phyloP scores from a whole-genome alignment of 1,140 invertebrate species.

The Papilio dardanus region DNA sequence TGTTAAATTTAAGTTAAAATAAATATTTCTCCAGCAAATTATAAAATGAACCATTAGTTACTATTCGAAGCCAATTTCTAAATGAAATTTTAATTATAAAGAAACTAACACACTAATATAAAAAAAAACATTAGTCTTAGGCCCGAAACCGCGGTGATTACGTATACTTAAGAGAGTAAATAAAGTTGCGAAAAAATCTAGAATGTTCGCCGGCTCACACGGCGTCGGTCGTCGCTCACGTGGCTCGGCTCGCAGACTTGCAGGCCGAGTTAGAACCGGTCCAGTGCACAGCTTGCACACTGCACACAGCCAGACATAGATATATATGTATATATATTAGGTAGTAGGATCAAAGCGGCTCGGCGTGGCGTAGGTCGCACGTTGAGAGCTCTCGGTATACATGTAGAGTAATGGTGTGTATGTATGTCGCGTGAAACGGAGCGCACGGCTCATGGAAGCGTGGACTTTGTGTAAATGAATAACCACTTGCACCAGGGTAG shows the following conservation, averaged over 20 bases:
- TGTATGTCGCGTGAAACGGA: constrained; percentile 43
- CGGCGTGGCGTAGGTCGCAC: constrained; percentile 55
- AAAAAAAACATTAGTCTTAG: too few species aligned
- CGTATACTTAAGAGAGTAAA: background rate
- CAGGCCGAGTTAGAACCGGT: constrained; percentile 43
- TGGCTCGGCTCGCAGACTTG: background rate
- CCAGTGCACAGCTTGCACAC: constrained; percentile 26
- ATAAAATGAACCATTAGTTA: too few species aligned
- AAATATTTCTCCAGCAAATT: too few species aligned
- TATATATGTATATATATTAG: constrained; percentile 32
- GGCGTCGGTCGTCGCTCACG: constrained; percentile 1
- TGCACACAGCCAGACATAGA: background rate
- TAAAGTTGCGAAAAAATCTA: background rate
- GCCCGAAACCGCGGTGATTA: background rate
- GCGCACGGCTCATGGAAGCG: constrained; percentile 16
- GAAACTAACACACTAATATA: too few species aligned
- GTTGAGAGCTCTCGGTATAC: constrained; percentile 17
- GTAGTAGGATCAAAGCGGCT: constrained; percentile 50
- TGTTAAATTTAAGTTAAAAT: too few species aligned
- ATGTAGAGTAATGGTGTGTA: constrained; percentile 37
- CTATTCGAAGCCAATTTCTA: too few species aligned
- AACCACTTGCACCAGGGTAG: background rate
- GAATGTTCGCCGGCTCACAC: constrained; percentile 5
- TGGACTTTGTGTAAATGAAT: constrained; percentile 18
- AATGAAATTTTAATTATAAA: too few species aligned